Base-by-base conservation (phyloP, 1,140 invertebrate genomes). In the Cecropterus lyciades region DNA sequence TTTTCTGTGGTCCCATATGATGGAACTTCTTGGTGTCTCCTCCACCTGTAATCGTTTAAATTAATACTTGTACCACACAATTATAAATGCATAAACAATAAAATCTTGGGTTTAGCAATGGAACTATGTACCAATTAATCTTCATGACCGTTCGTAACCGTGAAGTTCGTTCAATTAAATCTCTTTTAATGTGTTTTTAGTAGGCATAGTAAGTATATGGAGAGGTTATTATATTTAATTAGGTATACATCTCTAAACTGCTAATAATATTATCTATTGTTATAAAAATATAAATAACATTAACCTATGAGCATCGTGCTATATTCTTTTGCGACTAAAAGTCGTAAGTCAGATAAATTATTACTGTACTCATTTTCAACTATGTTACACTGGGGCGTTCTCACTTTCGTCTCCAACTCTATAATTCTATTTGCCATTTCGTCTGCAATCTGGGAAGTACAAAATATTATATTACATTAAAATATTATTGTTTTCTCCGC, bases 251-350 rank as follows among this genome's bases (percentile, higher is more conserved):
- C n/a, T n/a, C n/a, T n/a, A n/a, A n/a, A n/a, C n/a, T n/a, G n/a
- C n/a, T n/a, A n/a, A n/a, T n/a, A n/a, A n/a, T n/a, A n/a, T n/a
- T n/a, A n/a, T n/a, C n/a, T n/a, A n/a, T n/a, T n/a, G n/a, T n/a
- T n/a, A n/a, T 33, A 11, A 43, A 52, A 9, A 20, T n/a, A 20
- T 1, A 60, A 52, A 60, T 11, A 14, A 20, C 5, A 57, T 42
- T 45, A 46, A 73, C 93, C 94, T 57, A 94, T 80, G 17, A 95
- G 75, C 72, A 95, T 88, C 17, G 91, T 92, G 40, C 87, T 90
- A 72, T 95, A 95, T 80, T 95, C 94, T 65, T 94, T 92, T 37
- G 93, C 93, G 4, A 95, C 84, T 62, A 95, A 79, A 57, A 92
- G 86, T 43, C 95, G 82, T 43, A 95, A 83, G 72, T 93, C 93